Evolutionary conservation across 2,113 vertebrate species (phyloP), one percentile per base, ranked within the genome.

Genomic region (Machaerirhynchus nigripectus): DNA sequence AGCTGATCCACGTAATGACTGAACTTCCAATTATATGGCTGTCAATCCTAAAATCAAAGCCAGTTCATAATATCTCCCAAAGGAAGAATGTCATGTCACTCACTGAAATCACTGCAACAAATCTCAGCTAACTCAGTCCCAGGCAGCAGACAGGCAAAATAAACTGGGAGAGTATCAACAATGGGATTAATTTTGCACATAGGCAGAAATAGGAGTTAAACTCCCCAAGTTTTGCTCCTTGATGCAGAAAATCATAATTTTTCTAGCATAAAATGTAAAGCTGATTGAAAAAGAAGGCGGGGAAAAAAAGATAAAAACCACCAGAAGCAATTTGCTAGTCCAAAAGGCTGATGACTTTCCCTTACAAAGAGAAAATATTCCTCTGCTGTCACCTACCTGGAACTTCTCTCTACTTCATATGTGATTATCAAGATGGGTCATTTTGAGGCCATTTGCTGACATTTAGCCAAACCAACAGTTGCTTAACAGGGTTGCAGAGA

Each of bases 1-100:
- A 96, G 87, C 83, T 78, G 93, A 96, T 96, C 96, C 95, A 94
- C 90, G 90, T 97, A 95, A 96, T 95, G 95, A 95, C 96, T 89
- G 90, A 96, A 90, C 93, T 96, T 96, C 83, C 93, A 96, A 97
- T 97, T 96, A 97, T 96, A 90, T 81, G 93, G 90, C 96, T 97
- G 96, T 93, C 96, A 96, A 96, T 97, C 96, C 69, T 84, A 93
- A 96, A 96, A 96, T 96, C 96, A 94, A 93, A 96, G 90, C 64
- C 84, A 87, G 93, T 78, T 94, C 79, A 81, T 93, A 91, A 91
- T 88, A 89, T 82, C 88, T 97, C 96, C 96, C 95, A 92, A 56
- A 92, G 95, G 96, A 95, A 84, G 88, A 92, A 93, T 60, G 83
- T 79, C 86, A 92, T 10, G 76, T 96, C 92, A 90, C 61, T 96